Percentiles rank a stretch among this genome's conserved stretches.
These are phyloP conservation scores for Isurus oxyrinchus DNA, from an alignment of 2,113 vertebrate genomes.

Conservation along the genomic window DNA sequence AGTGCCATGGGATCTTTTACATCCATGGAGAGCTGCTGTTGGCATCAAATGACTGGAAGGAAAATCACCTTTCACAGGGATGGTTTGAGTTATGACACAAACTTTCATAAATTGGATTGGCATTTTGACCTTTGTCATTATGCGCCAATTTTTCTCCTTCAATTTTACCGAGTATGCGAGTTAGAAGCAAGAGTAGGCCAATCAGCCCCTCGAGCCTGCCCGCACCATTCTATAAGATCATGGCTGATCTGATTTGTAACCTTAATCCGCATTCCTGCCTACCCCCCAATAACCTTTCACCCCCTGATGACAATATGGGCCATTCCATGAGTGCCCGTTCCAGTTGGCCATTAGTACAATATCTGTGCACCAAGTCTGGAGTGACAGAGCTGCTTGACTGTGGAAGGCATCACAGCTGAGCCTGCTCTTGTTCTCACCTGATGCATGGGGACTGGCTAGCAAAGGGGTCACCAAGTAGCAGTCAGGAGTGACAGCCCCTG, in stretches of 20 bases:
- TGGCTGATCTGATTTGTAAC: too few species aligned
- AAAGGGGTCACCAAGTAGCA: background rate
- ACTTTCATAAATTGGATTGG: background rate
- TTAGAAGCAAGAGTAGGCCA: too few species aligned
- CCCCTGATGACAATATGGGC: background rate
- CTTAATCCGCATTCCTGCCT: too few species aligned
- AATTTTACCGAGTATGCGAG: too few species aligned
- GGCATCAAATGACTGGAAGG: background rate
- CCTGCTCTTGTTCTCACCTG: background rate
- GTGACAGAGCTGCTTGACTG: background rate
- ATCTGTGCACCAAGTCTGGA: background rate
- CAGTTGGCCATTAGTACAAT: background rate
- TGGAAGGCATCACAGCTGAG: background rate
- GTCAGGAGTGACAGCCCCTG: background rate
- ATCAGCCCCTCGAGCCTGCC: too few species aligned
- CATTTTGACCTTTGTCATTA: background rate
- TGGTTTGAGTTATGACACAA: background rate
- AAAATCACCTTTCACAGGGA: background rate
- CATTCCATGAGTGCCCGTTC: background rate
- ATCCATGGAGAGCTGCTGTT: background rate
- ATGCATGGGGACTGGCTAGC: background rate
- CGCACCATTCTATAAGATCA: too few species aligned
- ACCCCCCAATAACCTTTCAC: too few species aligned
- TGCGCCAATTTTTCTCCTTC: background rate
- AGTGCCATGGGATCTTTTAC: background rate